Percentiles rank a stretch among this genome's conserved stretches.
Conservation (phyloP, 1,140 invertebrate genomes). For the Mizuhopecten yessoensis region DNA sequence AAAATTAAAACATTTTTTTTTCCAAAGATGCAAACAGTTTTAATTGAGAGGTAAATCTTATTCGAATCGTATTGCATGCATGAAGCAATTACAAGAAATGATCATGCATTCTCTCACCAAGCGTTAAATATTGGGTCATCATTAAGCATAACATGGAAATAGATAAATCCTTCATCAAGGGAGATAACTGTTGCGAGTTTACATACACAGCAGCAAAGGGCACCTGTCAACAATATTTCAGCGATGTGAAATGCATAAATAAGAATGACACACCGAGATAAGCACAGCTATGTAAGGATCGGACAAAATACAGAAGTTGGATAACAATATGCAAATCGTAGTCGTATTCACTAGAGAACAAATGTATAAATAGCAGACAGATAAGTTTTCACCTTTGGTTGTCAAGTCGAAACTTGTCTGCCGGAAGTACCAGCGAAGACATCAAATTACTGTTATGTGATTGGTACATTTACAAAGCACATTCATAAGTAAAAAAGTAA, state of each 20-base stretch:
- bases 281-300: neutral
- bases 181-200: neutral
- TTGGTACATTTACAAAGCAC: neutral
- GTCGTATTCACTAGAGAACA: neutral
- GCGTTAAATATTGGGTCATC: too few species aligned
- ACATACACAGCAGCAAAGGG: neutral
- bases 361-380: neutral
- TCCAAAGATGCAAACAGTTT: too few species aligned
- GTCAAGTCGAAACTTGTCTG: constrained; percentile 23
- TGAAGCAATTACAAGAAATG: too few species aligned
- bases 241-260: neutral
- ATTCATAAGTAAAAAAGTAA: neutral
- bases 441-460: neutral
- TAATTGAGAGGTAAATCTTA: too few species aligned
- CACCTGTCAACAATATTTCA: neutral
- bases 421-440: neutral
- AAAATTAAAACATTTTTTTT: too few species aligned
- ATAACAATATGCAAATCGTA: neutral
- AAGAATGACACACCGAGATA: neutral
- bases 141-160: too few species aligned
- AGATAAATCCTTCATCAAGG: neutral
- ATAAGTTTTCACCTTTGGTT: constrained; percentile 22
- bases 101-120: too few species aligned
- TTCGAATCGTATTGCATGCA: too few species aligned
- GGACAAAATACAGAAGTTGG: neutral